Base-by-base conservation (phyloP, 37 sponge, comb jelly and placozoan species). In the Hexactinellida sp. region DNA sequence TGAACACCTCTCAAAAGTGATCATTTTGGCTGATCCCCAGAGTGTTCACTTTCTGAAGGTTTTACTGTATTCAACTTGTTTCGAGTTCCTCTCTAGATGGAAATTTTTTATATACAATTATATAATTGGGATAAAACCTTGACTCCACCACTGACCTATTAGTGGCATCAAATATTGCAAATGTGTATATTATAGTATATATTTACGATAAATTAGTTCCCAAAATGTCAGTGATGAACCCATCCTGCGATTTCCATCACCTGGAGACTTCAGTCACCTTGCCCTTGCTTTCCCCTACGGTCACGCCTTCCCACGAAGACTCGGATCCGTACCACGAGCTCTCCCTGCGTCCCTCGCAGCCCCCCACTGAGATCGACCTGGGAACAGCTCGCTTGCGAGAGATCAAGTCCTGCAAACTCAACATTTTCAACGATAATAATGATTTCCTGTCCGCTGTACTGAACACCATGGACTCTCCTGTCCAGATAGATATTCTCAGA, bases 321-420 rank as follows among this genome's bases (percentile, higher is more conserved):
- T 63, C 76, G 3, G 76, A 63, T 63, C 76, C 76, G 3, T 63
- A 63, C 76, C 76, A 63, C 76, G 76, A 63, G 30, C 76, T 63
- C 76, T 23, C 13, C 32, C 13, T 63, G 3, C 19, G 3, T 23
- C 76, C 76, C 30, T 63, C 13, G 19, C 76, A 63, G 76, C 76
- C 76, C 34, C 76, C 76, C 25, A 63, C 76, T 7, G 13, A 63
- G 76, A 63, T 63, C 3, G 76, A 63, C 34, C 76, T 63, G 25
- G 76, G 76, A 21, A 63, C 76, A 3, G 3, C 28, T 23, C 76
- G 34, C 76, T 32, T 63, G 76, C 28, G 76, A 28, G 28, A 63
- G 34, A 21, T 23, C 3, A 63, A 1, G 13, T 63, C 76, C 76
- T 63, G 76, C 13, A 63, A 63, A n/a, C 76, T 63, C 5, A 63